Conservation (phyloP, 2,888 invertebrate genomes). For the Lasioglossum vierecki region DNA sequence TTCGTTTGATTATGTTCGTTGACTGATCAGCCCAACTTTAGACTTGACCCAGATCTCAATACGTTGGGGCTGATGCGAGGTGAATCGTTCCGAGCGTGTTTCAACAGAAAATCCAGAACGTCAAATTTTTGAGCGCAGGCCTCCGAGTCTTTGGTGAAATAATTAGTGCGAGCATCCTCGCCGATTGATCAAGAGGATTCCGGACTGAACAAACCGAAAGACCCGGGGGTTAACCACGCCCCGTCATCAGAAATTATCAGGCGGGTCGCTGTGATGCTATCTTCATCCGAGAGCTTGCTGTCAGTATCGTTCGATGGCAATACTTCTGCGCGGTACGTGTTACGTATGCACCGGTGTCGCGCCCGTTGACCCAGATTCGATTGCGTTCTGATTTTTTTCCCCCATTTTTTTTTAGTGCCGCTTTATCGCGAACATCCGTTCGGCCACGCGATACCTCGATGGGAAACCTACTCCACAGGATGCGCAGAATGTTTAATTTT, state of each 20-base stretch:
- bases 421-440: conserved; percentile 15
- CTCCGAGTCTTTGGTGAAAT: neutral
- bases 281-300: conserved; percentile 9
- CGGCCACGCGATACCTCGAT: neutral
- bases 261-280: neutral
- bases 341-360: conserved; percentile 53
- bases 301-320: conserved; percentile 51
- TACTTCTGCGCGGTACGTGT: conserved; percentile 59
- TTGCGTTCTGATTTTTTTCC: conserved; percentile 32
- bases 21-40: neutral
- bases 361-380: conserved; percentile 52
- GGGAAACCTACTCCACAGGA: neutral
- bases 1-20: neutral
- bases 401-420: conserved; percentile 4
- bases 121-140: neutral
- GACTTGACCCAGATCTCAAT: neutral
- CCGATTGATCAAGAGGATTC: neutral
- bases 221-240: neutral
- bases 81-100: neutral
- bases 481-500: neutral
- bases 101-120: neutral
- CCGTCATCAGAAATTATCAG: conserved; percentile 10
- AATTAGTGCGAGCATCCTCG: conserved; percentile 2
- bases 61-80: neutral
- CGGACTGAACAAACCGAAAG: neutral